These are phyloP conservation scores for Sceliomorpha sp. DNA, from an alignment of 2,888 invertebrate species.

Conservation along the genomic window DNA sequence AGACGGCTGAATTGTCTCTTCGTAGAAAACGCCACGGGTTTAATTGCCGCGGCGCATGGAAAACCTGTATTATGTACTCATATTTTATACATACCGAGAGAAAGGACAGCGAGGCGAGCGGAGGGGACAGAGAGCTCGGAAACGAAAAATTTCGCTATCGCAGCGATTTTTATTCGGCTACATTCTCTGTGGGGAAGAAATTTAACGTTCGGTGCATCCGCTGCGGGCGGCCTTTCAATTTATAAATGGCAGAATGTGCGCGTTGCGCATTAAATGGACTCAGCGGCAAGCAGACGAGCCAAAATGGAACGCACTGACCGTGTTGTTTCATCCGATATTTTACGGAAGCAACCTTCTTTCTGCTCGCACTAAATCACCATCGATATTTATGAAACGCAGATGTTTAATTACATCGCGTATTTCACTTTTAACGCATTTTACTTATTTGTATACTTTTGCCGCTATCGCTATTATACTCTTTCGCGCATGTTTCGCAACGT, in stretches of 20 bases:
- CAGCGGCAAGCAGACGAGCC: constrained; percentile 35
- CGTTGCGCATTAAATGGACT: constrained; percentile 55
- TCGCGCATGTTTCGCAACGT: no score
- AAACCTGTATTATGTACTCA: no score
- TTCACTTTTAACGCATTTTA: not conserved
- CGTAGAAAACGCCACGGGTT: constrained; percentile 19
- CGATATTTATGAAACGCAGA: constrained; percentile 36
- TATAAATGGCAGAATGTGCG: constrained; percentile 53
- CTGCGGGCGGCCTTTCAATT: constrained; percentile 54
- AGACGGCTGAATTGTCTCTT: constrained; percentile 32
- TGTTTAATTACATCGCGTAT: constrained; percentile 29
- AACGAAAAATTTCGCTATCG: constrained; percentile 47
- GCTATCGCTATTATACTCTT: no score
- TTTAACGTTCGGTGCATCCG: constrained; percentile 52
- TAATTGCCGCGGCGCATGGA: no score
- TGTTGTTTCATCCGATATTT: constrained; percentile 52
- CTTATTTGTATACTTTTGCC: no score
- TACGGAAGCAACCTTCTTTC: constrained; percentile 27
- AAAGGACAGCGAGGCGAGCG: no score
- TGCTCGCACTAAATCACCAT: constrained; percentile 43
- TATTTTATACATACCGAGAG: no score
- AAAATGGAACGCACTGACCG: constrained; percentile 53
- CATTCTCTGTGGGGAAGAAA: constrained; percentile 41
- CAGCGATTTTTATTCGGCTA: constrained; percentile 46
- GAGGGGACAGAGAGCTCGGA: no score